phyloP scores from a whole-genome alignment of 2,888 invertebrate genomes.

The Apamea monoglypha region DNA sequence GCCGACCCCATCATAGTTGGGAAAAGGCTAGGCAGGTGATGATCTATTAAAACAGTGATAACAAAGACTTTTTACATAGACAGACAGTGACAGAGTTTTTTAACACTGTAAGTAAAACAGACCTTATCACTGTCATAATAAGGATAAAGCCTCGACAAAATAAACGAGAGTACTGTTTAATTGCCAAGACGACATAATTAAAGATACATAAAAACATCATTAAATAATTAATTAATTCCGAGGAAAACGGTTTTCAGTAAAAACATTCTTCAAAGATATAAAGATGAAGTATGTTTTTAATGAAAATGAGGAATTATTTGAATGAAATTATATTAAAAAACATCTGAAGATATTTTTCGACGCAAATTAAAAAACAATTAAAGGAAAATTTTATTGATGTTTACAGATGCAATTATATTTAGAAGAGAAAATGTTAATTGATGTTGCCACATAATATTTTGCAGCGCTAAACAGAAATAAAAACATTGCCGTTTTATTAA shows the following conservation, averaged over 20 bases:
- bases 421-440: neutral
- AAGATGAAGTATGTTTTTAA: too few relatives aligned
- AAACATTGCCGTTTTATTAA: too few relatives aligned
- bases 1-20: too few relatives aligned
- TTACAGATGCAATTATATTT: neutral
- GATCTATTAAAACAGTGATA: too few relatives aligned
- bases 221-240: constrained; percentile 34
- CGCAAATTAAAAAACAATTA: constrained; percentile 4
- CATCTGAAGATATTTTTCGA: neutral
- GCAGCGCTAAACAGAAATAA: too few relatives aligned
- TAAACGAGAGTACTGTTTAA: neutral
- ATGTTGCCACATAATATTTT: neutral
- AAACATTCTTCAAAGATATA: constrained; percentile 29
- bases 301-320: constrained; percentile 7
- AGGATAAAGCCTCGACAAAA: neutral
- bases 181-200: constrained; percentile 31
- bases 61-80: too few relatives aligned
- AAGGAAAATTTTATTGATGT: too few relatives aligned
- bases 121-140: neutral
- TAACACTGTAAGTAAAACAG: neutral
- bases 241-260: constrained; percentile 29
- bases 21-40: too few relatives aligned
- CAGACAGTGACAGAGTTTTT: too few relatives aligned
- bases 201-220: constrained; percentile 19
- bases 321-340: constrained; percentile 8